A percentile compares a stretch with the other conserved stretches of the same genome.
Conservation (phyloP, 2,888 invertebrate genomes). For the Dromius quadrimaculatus region DNA sequence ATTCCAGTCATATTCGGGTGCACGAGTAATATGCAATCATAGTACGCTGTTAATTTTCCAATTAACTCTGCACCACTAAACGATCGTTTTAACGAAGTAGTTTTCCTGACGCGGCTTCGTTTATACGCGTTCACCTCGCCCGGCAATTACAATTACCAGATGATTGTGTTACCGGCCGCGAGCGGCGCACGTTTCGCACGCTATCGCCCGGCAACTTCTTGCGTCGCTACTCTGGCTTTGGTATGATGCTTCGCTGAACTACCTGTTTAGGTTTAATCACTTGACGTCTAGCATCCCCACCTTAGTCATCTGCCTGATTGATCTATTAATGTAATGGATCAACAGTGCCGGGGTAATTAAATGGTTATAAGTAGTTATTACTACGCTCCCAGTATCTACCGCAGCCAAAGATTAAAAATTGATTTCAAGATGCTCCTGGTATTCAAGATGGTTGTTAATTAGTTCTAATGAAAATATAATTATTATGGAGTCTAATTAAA, state of each 20-base stretch:
- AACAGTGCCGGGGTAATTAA: slow-evolving; percentile 5
- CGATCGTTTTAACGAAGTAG: slow-evolving; percentile 48
- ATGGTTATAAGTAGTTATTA: too few species aligned
- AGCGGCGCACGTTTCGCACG: too few species aligned
- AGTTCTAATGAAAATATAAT: slow-evolving; percentile 36
- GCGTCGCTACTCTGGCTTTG: slow-evolving; percentile 10
- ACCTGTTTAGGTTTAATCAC: slow-evolving; percentile 50
- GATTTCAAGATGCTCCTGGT: slow-evolving; percentile 12
- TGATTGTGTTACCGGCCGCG: slow-evolving; percentile 41
- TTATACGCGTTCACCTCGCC: slow-evolving; percentile 7
- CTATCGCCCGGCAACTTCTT: too few species aligned
- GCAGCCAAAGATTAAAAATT: slow-evolving; percentile 10
- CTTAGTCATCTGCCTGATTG: slow-evolving; percentile 37
- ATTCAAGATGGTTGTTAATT: slow-evolving; percentile 37
- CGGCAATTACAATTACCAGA: slow-evolving; percentile 45
- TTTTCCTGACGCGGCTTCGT: slow-evolving; percentile 7
- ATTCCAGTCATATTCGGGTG: slow-evolving; percentile 6
- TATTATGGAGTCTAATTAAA: neutral
- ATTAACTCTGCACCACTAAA: slow-evolving; percentile 44
- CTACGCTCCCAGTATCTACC: neutral
- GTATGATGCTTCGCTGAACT: slow-evolving; percentile 24
- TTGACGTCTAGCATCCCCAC: slow-evolving; percentile 19
- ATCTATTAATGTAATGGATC: slow-evolving; percentile 47
- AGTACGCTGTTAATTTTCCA: slow-evolving; percentile 38
- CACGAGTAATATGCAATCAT: slow-evolving; percentile 1